Conservation (phyloP, 2,888 invertebrate genomes). For the Pristionchus fissidentatus region DNA sequence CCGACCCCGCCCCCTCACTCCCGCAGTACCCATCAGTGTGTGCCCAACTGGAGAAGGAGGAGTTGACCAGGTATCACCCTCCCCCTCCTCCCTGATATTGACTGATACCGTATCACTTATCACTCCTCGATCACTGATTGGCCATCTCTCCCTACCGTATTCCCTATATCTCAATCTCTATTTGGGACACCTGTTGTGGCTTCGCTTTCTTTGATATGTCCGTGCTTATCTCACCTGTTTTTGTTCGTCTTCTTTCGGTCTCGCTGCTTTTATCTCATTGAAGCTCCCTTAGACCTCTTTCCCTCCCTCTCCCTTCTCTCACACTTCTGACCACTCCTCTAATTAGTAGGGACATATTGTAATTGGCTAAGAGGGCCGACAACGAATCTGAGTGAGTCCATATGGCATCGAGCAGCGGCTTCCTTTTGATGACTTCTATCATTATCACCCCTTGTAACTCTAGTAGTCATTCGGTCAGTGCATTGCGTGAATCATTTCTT, state of each 20-base stretch:
- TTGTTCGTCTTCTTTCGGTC: not conserved
- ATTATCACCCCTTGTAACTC: conserved; percentile 12
- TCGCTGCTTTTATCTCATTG: conserved; percentile 28
- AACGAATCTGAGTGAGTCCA: too few species aligned
- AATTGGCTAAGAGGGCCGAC: conserved; percentile 42
- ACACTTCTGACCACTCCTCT: not conserved
- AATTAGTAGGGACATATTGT: conserved; percentile 35
- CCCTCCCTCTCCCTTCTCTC: too few species aligned
- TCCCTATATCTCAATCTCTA: not conserved
- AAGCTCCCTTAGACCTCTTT: not conserved
- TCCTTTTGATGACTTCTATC: not conserved
- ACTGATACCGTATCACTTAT: not conserved
- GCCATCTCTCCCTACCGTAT: not conserved
- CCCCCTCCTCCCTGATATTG: not conserved
- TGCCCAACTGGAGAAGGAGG: not conserved
- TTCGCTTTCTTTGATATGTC: too few species aligned
- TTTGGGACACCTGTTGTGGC: conserved; percentile 1
- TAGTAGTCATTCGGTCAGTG: not conserved
- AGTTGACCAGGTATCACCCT: conserved; percentile 27
- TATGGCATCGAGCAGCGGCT: conserved; percentile 2
- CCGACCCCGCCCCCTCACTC: conserved; percentile 20
- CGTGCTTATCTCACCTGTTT: conserved; percentile 5
- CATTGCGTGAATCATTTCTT: not conserved
- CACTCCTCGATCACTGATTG: not conserved
- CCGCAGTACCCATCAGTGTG: conserved; percentile 9